phyloP scores from a whole-genome alignment of 2,113 vertebrate genomes.

The Forbesichthys papilliferus region DNA sequence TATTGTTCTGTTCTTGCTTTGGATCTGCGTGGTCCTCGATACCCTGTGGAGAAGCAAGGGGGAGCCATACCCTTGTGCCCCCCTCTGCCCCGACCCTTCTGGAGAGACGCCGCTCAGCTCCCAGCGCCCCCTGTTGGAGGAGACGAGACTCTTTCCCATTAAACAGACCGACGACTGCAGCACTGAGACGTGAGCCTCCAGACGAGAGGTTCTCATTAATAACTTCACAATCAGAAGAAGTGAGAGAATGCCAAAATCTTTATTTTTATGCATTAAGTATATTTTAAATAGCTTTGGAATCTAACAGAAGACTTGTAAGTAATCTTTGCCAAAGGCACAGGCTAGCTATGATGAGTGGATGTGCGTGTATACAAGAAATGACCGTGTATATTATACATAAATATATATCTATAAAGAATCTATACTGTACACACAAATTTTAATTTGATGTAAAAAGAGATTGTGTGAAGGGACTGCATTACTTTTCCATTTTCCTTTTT shows the following conservation, averaged over 20 bases:
- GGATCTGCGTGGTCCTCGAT: constrained; percentile 22
- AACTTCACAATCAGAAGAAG: constrained; percentile 65
- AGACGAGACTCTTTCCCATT: constrained; percentile 33
- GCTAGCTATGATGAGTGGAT: constrained; percentile 81
- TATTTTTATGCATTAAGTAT: constrained; percentile 99
- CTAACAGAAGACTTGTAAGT: constrained; percentile 95
- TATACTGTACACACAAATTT: constrained; percentile 71
- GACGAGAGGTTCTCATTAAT: constrained; percentile 58
- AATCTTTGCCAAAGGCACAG: constrained; percentile 98
- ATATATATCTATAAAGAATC: constrained; percentile 72
- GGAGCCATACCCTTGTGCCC: constrained; percentile 17
- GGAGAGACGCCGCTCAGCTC: constrained; percentile 17
- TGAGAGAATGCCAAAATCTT: constrained; percentile 97
- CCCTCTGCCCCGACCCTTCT: constrained; percentile 1
- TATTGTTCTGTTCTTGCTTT: constrained; percentile 48
- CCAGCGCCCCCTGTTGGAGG: constrained; percentile 46
- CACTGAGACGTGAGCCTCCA: constrained; percentile 84
- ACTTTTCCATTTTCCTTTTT: constrained; percentile 68
- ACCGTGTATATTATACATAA: constrained; percentile 73
- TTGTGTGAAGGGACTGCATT: constrained; percentile 73
- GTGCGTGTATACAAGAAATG: constrained; percentile 74
- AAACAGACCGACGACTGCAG: constrained; percentile 53
- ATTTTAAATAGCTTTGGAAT: constrained; percentile 99
- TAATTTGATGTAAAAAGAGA: constrained; percentile 73
- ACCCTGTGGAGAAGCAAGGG: constrained; percentile 43